Evolutionary conservation across 2,888 invertebrate species (phyloP).

Genomic region (Bruchidius siliquastri): DNA sequence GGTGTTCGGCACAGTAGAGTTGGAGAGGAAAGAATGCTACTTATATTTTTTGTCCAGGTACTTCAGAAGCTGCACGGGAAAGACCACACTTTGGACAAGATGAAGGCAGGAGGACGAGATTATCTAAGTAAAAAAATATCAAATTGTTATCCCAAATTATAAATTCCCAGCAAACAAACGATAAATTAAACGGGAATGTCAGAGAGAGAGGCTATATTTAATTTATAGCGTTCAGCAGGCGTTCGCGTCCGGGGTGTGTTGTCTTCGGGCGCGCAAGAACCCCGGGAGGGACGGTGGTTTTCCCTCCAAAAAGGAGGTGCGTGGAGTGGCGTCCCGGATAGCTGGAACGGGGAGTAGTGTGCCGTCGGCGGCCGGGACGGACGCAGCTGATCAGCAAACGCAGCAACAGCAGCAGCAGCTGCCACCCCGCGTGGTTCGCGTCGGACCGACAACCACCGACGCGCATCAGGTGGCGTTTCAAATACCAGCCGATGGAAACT

Average conservation of each 20-base stretch:
- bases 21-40: too few relatives aligned
- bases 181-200: neutral
- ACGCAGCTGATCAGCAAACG: neutral
- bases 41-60: too few relatives aligned
- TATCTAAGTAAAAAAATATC: too few relatives aligned
- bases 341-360: neutral
- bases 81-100: too few relatives aligned
- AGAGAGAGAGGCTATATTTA: neutral
- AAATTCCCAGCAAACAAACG: neutral
- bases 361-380: neutral
- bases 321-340: neutral
- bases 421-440: neutral
- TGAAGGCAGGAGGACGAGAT: too few relatives aligned
- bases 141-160: neutral
- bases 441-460: neutral
- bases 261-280: neutral
- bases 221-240: neutral
- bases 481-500: neutral
- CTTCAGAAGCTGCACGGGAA: too few relatives aligned
- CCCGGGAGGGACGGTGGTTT: neutral
- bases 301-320: neutral
- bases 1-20: too few relatives aligned
- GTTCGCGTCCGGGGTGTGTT: neutral
- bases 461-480: neutral
- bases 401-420: neutral